Evolutionary conservation across 2,113 vertebrate species (phyloP).

Genomic region (Cyrtonyx montezumae): DNA sequence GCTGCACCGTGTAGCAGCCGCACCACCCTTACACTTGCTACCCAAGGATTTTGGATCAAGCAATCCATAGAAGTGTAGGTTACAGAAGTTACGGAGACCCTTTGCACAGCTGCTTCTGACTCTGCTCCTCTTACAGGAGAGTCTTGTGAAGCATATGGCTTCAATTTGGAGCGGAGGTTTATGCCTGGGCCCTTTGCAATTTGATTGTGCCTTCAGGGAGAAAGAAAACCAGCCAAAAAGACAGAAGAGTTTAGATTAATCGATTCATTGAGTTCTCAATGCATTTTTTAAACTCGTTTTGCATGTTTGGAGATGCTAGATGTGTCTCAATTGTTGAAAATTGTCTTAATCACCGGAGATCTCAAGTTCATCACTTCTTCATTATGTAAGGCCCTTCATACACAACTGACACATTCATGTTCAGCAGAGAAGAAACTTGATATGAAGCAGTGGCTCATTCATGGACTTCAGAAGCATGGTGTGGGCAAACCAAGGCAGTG

Average conservation of each 20-base stretch:
- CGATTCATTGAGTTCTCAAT: not conserved
- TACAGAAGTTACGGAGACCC: not conserved
- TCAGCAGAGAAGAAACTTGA: not conserved
- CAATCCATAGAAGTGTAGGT: not conserved
- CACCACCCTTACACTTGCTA: not conserved
- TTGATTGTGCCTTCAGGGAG: not conserved
- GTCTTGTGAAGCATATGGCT: not conserved
- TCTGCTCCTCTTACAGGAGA: fast-evolving
- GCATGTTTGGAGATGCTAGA: fast-evolving
- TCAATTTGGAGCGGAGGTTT: conserved; percentile 3
- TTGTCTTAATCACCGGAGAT: not conserved
- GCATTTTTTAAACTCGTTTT: not conserved
- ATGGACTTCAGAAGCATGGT: fast-evolving
- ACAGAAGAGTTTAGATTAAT: not conserved
- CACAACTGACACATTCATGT: fast-evolving
- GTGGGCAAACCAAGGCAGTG: not conserved
- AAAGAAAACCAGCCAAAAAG: not conserved
- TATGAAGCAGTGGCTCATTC: not conserved
- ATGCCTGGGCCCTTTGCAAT: not conserved
- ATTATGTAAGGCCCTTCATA: fast-evolving
- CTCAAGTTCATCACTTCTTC: not conserved
- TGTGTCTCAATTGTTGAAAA: fast-evolving
- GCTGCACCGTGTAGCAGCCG: not conserved
- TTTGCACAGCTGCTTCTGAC: not conserved
- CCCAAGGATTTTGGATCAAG: not conserved